Evolutionary conservation across 2,888 invertebrate species (phyloP).

Genomic region (Lottia gigantea): DNA sequence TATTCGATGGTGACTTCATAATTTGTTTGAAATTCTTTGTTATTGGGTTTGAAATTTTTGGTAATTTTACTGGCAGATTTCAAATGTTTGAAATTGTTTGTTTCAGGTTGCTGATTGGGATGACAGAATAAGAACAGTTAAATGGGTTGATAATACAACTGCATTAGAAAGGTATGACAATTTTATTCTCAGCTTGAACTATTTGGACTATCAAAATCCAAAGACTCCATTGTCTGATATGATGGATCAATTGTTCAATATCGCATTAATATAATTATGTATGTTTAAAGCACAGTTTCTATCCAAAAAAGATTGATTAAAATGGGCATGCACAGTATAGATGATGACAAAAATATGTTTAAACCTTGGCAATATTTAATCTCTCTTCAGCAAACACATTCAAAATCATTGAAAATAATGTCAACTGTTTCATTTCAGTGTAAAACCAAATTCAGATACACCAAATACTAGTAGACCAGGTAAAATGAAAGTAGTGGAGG

Average conservation of each 20-base stretch:
- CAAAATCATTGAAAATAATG: background rate
- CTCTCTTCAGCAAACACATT: background rate
- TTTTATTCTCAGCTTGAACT: too few relatives aligned
- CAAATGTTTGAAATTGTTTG: too few relatives aligned
- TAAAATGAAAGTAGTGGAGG: slow-evolving; percentile 67
- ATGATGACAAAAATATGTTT: too few relatives aligned
- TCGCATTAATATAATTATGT: too few relatives aligned
- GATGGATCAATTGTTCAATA: too few relatives aligned
- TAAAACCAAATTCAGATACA: slow-evolving; percentile 32
- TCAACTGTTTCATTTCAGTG: slow-evolving; percentile 18
- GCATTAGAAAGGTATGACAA: slow-evolving; percentile 12
- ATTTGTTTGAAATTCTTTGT: too few relatives aligned
- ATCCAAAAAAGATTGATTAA: too few relatives aligned
- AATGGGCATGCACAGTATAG: too few relatives aligned
- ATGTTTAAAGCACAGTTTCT: too few relatives aligned
- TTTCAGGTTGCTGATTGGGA: slow-evolving; percentile 66
- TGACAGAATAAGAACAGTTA: slow-evolving; percentile 65
- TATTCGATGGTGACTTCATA: too few relatives aligned
- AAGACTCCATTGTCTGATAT: too few relatives aligned
- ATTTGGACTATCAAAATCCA: too few relatives aligned
- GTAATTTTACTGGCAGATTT: background rate
- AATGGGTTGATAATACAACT: slow-evolving; percentile 62
- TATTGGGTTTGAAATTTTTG: background rate
- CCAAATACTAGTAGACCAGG: slow-evolving; percentile 45
- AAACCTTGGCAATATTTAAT: background rate